Evolutionary conservation across 2,797 vertebrate genomes (phyloP), one percentile per base, ranked within the genome.

Genomic region (Petrocephalus schoutedeni): DNA sequence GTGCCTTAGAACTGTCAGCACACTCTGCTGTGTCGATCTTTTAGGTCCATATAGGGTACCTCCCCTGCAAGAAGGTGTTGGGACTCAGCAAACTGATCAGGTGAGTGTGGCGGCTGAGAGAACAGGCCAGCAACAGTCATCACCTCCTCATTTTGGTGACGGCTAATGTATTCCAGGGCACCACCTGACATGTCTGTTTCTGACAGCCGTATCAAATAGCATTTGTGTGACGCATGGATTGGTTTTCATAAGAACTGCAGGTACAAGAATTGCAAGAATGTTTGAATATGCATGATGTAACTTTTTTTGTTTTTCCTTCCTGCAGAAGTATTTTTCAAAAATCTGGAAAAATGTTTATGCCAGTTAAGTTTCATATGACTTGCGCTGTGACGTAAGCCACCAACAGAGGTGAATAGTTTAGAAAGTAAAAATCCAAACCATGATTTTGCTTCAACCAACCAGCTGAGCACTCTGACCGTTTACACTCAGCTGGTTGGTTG

Each of bases 81-180:
- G 98, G 98, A 77, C 98, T 99, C 94, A 99, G 98, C 94, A 99
- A 99, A 91, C 96, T 99, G 86, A 98, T 98, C 32, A 97, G 98
- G 98, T 99, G 92, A 95, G 96, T 91, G 86, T 71, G 57, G 86
- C 36, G 36, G 14, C 53, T 85, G 51, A 41, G 56, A 58, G 56
- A 19, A 4, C 2, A 4, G 56, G 23, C 14, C 12, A 32, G 16
- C 12, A n/a, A 14, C 54, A 12, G 9, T 45, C 32, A 32, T 2
- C 21, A 1, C 23, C 21, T 3, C 59, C 32, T 54, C 85, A 32
- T 19, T 58, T 32, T 58, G 16, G 14, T 58, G 28, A 58, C 2
- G 2, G 28, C 32, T 32, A 14, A 85, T 6, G 23, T n/a, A 58
- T n/a, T 36, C 84, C 28, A 45, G 56, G 7, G 53, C 23, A n/a